Base-by-base conservation (phyloP, 2,797 vertebrate species). In the Sarcophilus harrisii region DNA sequence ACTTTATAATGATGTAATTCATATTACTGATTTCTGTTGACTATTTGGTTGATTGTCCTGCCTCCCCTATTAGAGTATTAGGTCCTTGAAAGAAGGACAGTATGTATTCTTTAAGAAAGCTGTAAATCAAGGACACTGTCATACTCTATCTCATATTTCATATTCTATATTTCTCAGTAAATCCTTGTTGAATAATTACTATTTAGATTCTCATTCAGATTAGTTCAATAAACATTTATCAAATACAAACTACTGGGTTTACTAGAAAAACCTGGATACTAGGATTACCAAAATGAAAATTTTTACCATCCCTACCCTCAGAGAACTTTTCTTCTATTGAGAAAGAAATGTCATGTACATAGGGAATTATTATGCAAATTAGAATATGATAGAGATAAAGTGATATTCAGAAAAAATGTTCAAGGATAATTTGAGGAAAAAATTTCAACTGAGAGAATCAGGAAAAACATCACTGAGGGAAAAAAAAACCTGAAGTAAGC, bases 51-150 rank as follows among this genome's bases (percentile, higher is more conserved):
- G 30, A 93, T 66, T 91, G 58, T 94, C 38, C 95, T 94, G 90
- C 90, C 38, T 91, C 16, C 16, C 32, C 52, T 27, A 87, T 28
- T 94, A 30, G 94, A 93, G 30, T 81, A 2, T 87, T 95, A 91
- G 91, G 91, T 97, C 58, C 55, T 94, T 73, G 94, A 93, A 54
- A 92, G 30, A 45, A 94, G 90, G 29, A 91, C 95, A 90, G 92
- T 3, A 58, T 92, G 60, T 14, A 73, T 94, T 95, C 96, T 54
- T 95, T 38, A 81, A 45, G 52, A 94, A 54, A 32, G 55, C 91
- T 16, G 30, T 30, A 28, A 3, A 49, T 60, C 45, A 60, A 58
- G 60, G 93, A 38, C 12, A 45, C 21, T 45, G 21, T 38, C 45
- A 27, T 81, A 45, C 8, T 81, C 62, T 45, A 18, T 45, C n/a